Conservation (phyloP, 2,113 vertebrate species). For the Cyprinodon brontotheroides region DNA sequence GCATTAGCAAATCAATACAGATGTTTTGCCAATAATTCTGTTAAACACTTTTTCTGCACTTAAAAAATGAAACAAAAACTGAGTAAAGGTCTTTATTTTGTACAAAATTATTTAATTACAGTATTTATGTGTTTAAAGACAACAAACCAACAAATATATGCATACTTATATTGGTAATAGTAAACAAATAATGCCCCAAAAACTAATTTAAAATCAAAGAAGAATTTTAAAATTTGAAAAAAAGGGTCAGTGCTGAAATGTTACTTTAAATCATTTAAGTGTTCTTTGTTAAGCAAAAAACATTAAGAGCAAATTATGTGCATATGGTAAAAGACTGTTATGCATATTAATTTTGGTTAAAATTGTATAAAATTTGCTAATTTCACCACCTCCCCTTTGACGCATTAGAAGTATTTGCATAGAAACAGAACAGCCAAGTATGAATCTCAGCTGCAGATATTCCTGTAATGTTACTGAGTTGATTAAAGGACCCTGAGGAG, state of each 20-base stretch:
- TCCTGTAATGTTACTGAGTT: conserved; percentile 50
- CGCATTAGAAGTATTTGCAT: conserved; percentile 9
- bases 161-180: not conserved
- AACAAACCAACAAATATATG: not conserved
- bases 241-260: not conserved
- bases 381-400: conserved; percentile 4
- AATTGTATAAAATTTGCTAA: not conserved
- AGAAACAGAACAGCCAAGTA: conserved; percentile 16
- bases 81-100: too few species aligned
- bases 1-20: not conserved
- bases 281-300: not conserved
- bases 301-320: not conserved
- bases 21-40: not conserved
- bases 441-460: conserved; percentile 34
- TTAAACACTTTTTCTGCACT: not conserved
- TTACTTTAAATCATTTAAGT: not conserved
- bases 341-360: not conserved
- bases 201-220: not conserved
- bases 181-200: not conserved
- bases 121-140: too few species aligned
- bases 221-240: not conserved
- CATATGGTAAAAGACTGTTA: not conserved
- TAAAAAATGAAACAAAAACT: not conserved
- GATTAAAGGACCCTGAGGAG: conserved; percentile 55
- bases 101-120: not conserved